These are phyloP conservation scores for Passerina amoena DNA, from an alignment of 2,113 vertebrate genomes.

Conservation along the genomic window DNA sequence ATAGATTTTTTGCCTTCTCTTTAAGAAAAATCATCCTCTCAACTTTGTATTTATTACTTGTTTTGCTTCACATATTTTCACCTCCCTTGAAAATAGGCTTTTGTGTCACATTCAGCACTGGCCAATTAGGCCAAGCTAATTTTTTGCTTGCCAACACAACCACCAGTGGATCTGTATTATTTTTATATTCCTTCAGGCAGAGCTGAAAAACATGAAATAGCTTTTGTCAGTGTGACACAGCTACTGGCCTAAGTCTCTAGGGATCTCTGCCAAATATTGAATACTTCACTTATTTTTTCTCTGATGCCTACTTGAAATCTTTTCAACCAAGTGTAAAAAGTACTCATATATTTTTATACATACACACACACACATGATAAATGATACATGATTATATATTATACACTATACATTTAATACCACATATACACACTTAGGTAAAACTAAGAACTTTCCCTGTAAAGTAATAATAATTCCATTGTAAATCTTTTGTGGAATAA, in stretches of 20 bases:
- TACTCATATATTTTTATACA: neutral
- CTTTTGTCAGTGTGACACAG: neutral
- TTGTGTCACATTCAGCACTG: neutral
- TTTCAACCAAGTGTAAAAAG: neutral
- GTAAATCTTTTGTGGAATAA: neutral
- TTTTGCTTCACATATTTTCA: constrained; percentile 35
- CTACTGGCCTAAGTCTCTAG: neutral
- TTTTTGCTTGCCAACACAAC: constrained; percentile 20
- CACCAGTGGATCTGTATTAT: neutral
- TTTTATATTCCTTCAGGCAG: constrained; percentile 33
- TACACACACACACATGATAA: neutral
- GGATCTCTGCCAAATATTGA: constrained; percentile 20
- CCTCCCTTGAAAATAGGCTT: constrained; percentile 26
- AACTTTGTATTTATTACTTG: neutral
- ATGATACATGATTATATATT: neutral
- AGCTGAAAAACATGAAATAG: constrained; percentile 22
- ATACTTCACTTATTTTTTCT: neutral
- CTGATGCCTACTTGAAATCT: neutral
- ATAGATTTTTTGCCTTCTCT: neutral
- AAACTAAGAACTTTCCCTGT: neutral
- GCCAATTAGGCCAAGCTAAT: constrained; percentile 41
- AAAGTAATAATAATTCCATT: neutral
- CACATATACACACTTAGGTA: neutral
- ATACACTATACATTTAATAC: neutral
- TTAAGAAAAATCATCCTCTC: neutral